Conservation (phyloP, 2,113 vertebrate genomes). For the Brachirus orientalis region DNA sequence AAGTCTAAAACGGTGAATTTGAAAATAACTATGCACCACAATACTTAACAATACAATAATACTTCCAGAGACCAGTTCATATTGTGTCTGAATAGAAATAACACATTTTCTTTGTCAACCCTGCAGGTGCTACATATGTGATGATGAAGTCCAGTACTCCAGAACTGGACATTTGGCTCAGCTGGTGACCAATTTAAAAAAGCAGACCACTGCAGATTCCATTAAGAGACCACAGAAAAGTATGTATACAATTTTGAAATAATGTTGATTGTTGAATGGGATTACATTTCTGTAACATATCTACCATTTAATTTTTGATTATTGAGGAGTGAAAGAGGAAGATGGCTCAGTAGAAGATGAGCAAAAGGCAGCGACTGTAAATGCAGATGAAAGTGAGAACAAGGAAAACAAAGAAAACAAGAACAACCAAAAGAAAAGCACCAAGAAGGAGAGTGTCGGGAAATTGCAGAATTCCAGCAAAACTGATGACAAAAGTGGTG, state of each 20-base stretch:
- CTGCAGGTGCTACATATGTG: conserved; percentile 93
- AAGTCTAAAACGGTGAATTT: no score
- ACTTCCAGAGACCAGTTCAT: not conserved
- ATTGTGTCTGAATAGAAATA: not conserved
- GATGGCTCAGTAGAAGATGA: conserved; percentile 28
- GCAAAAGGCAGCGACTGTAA: conserved; percentile 34
- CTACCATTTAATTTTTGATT: not conserved
- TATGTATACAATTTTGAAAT: conserved; percentile 62
- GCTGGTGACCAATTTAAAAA: conserved; percentile 88
- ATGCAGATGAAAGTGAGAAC: conserved; percentile 67
- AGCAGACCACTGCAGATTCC: conserved; percentile 75
- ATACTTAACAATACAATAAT: no score
- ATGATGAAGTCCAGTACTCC: conserved; percentile 88
- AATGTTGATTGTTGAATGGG: no score
- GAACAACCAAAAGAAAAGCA: conserved; percentile 79
- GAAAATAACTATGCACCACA: no score
- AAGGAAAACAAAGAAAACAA: conserved; percentile 78
- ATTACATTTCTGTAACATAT: not conserved
- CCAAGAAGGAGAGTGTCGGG: conserved; percentile 72
- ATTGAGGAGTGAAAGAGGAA: conserved; percentile 62
- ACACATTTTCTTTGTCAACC: not conserved
- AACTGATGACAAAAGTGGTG: conserved; percentile 49
- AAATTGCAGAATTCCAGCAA: conserved; percentile 63
- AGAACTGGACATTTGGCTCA: conserved; percentile 89
- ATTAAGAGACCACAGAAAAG: conserved; percentile 74